Evolutionary conservation across 2,113 vertebrate species (phyloP), one percentile per base, ranked within the genome.

Genomic region (Albula glossodonta): DNA sequence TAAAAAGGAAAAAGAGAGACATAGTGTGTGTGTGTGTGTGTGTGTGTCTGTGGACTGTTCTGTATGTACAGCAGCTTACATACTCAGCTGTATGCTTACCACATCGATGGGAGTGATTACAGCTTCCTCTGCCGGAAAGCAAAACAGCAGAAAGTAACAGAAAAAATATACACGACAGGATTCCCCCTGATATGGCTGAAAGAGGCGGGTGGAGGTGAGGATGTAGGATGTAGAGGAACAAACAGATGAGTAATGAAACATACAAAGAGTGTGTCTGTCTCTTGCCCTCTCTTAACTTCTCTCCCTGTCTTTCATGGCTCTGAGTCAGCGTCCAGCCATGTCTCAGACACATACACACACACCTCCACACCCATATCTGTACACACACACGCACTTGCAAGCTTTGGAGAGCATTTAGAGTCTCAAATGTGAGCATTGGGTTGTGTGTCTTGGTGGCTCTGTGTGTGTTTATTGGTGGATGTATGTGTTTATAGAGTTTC

Each of bases 1-100:
- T 79, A 56, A 74, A 41, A 49, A 48, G 25, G 57, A 77, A 17
- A 48, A n/a, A 57, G 22, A 41, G 12, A 56, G 7, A 9, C 6
- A 12, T 9, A 9, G 19, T 80, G 48, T 49, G 50, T 70, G 53
- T 80, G 57, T 78, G 78, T 49, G 52, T 63, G 80, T 60, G 53
- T 86, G 82, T 88, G 52, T 87, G 31, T 31, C 3, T 77, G 83
- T 52, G n/a, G 74, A 25, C 70, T 31, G 80, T 82, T 84, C 50
- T 70, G 52, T 80, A 74, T 25, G 48, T 83, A 66, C 5, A 85
- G 87, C 82, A 51, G 22, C 25, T 8, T 41, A 41, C 31, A 41
- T 41, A 41, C 31, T 41, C 31, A 41, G 31, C 31, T 41, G 31
- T 41, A 41, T 41, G 31, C 31, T 41, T 41, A 41, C 31, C 31